Evolutionary conservation across 2,888 invertebrate genomes (phyloP), one percentile per base, ranked within the genome.

Genomic region (Nysson spinosus): DNA sequence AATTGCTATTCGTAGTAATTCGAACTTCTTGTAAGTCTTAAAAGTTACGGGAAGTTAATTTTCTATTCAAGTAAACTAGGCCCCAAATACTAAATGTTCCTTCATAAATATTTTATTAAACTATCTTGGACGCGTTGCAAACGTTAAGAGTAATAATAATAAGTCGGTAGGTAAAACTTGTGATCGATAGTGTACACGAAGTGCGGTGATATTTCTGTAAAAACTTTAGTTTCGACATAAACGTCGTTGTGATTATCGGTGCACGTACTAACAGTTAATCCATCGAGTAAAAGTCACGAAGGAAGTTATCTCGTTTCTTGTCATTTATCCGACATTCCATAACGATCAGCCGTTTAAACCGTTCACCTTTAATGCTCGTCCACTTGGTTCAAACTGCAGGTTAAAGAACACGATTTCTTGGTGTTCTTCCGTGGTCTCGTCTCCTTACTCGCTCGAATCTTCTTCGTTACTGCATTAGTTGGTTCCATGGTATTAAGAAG

Each of bases 161-260:
- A n/a, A n/a, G n/a, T n/a, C n/a, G n/a, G n/a, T n/a, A n/a, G n/a
- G n/a, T n/a, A n/a, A n/a, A n/a, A n/a, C n/a, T n/a, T n/a, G n/a
- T n/a, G n/a, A n/a, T n/a, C n/a, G n/a, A n/a, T n/a, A n/a, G n/a
- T n/a, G n/a, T n/a, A n/a, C n/a, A n/a, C n/a, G n/a, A n/a, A n/a
- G n/a, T n/a, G n/a, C 7, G 37, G 24, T 12, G 34, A 44, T 46
- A 40, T 28, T 20, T 12, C 51, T 44, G 51, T 61, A 52, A 62
- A 47, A 54, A 47, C 35, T 54, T 37, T 32, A 37, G 47, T 35
- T 7, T 49, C 47, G 63, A 54, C 63, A 20, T 49, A 62, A 64
- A 47, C 47, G 63, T 47, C 63, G 32, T 26, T 63, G 52, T 63
- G 49, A 63, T 64, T 64, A 62, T 30, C 16, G 44, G 50, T n/a